phyloP scores from a whole-genome alignment of 2,113 vertebrate genomes.

The Pithys albifrons region DNA sequence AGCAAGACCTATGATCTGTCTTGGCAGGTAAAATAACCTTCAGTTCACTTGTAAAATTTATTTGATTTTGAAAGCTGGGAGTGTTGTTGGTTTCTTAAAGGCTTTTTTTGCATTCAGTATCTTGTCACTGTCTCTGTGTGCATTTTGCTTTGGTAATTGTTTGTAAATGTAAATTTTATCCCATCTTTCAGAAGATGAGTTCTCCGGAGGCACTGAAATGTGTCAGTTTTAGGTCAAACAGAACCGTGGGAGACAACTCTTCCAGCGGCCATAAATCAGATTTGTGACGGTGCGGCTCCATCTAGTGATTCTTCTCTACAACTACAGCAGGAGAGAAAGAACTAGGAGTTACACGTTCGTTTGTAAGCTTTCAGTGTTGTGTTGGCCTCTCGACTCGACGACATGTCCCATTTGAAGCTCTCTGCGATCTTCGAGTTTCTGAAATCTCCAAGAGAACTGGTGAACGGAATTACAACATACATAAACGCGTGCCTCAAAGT shows the following conservation, averaged over 20 bases:
- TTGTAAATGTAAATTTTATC: constrained; percentile 5
- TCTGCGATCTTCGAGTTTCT: not conserved
- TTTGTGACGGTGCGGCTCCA: constrained; percentile 57
- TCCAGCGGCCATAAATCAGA: constrained; percentile 42
- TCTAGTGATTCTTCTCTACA: constrained; percentile 28
- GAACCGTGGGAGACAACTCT: not conserved
- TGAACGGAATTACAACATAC: not conserved
- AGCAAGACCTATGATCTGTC: not conserved
- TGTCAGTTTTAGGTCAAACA: not conserved
- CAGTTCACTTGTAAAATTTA: not conserved
- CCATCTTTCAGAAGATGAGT: not conserved
- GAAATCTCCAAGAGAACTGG: not conserved
- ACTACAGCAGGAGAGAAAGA: not conserved
- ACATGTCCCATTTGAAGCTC: not conserved
- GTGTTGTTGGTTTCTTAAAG: not conserved
- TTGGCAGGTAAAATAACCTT: not conserved
- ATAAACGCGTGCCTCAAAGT: not conserved
- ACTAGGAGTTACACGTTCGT: accelerated
- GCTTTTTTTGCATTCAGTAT: not conserved
- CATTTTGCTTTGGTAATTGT: constrained; percentile 13
- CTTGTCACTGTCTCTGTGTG: not conserved
- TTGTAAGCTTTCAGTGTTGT: not conserved
- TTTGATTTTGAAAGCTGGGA: constrained; percentile 1
- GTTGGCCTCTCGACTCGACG: not conserved
- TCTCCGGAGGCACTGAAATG: not conserved